Evolutionary conservation across 64 coral and sea anemone genomes (phyloP).

Genomic region (Astreopora myriophthalma): DNA sequence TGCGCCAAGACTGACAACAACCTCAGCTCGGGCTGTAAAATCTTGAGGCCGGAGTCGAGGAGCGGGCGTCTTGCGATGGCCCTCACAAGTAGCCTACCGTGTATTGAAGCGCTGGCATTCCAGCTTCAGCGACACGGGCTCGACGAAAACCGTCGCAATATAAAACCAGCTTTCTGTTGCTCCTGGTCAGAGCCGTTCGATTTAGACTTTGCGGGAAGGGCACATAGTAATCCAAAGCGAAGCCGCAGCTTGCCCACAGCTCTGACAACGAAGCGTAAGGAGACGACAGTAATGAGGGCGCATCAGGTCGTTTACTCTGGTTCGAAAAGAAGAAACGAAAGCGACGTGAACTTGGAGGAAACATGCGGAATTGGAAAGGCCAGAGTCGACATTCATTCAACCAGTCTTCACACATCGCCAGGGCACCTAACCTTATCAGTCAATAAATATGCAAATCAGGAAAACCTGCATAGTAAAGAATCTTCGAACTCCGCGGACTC

Average conservation of each 20-base stretch:
- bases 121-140: conserved; percentile 50
- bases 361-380: conserved; percentile 9
- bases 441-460: conserved; percentile 57
- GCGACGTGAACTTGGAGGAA: conserved; percentile 1
- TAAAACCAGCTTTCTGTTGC: conserved; percentile 54
- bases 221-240: conserved; percentile 60
- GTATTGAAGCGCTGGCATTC: conserved; percentile 55
- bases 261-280: conserved; percentile 1
- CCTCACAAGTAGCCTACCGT: conserved; percentile 46
- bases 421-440: conserved; percentile 49
- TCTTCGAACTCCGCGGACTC: neutral
- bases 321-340: conserved; percentile 1
- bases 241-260: conserved; percentile 51
- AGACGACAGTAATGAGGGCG: neutral
- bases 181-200: conserved; percentile 76
- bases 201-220: conserved; percentile 69
- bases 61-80: conserved; percentile 5
- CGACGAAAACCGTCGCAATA: conserved; percentile 43
- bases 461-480: conserved; percentile 33
- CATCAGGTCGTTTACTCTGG: neutral
- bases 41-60: neutral
- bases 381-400: conserved; percentile 31
- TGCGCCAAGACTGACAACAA: neutral
- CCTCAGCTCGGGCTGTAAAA: neutral
- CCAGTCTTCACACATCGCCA: conserved; percentile 41